Conservation (phyloP, 1,140 invertebrate species). For the Cepaea nemoralis region DNA sequence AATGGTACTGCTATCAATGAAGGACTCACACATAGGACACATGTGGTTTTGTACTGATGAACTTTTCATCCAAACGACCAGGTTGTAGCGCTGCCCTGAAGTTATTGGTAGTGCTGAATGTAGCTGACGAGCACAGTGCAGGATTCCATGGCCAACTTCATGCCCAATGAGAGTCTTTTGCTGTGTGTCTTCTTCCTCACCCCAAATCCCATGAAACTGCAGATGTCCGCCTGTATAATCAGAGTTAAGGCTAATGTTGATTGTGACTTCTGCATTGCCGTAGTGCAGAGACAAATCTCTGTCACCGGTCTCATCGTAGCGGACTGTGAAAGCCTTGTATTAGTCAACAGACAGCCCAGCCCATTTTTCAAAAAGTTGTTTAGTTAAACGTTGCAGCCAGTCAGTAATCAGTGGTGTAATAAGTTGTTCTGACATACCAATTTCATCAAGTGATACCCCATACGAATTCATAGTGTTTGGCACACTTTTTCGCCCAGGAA, state of each 20-base stretch:
- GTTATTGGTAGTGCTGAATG: conserved; percentile 71
- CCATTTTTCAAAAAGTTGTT: conserved; percentile 68
- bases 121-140: conserved; percentile 71
- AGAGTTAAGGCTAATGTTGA: conserved; percentile 70
- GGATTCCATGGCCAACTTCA: conserved; percentile 58
- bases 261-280: conserved; percentile 73
- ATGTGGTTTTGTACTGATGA: conserved; percentile 68
- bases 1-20: conserved; percentile 57
- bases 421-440: conserved; percentile 70
- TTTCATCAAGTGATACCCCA: conserved; percentile 72
- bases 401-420: conserved; percentile 63
- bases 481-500: conserved; percentile 68
- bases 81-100: conserved; percentile 69
- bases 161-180: conserved; percentile 40
- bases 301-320: conserved; percentile 69
- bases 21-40: conserved; percentile 73
- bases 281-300: conserved; percentile 70
- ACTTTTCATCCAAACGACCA: conserved; percentile 73
- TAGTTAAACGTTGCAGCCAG: conserved; percentile 67
- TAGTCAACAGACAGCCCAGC: conserved; percentile 69
- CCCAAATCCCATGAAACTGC: conserved; percentile 68
- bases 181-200: conserved; percentile 30
- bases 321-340: conserved; percentile 72
- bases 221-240: conserved; percentile 68
- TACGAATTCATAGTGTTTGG: conserved; percentile 74